Percentiles rank a stretch among this genome's conserved stretches.
Evolutionary conservation across 2,797 vertebrate genomes (phyloP).

Genomic region (Tadarida brasiliensis): DNA sequence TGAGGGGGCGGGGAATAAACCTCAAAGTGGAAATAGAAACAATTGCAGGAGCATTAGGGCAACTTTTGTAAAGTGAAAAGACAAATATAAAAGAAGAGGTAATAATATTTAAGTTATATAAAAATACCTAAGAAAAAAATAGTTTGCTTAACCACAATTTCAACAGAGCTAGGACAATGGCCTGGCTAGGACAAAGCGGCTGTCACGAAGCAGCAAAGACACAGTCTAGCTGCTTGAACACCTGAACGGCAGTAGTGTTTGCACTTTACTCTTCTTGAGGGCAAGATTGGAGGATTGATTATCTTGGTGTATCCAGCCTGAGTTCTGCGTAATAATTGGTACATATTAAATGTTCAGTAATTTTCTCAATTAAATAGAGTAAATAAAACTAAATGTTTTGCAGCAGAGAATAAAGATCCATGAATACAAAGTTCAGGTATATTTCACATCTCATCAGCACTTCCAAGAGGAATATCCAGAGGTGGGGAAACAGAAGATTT

Average conservation of each 20-base stretch:
- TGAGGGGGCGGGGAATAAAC: background rate
- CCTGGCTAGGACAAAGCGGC: too few species aligned
- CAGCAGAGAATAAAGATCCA: background rate
- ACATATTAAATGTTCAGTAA: background rate
- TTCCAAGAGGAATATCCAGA: background rate
- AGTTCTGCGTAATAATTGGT: background rate
- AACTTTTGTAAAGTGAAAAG: background rate
- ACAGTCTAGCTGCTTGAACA: background rate
- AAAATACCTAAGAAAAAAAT: background rate
- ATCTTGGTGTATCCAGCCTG: background rate
- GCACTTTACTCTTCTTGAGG: background rate
- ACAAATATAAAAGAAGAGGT: background rate
- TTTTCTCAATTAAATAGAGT: slow-evolving; percentile 1
- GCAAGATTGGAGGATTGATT: background rate
- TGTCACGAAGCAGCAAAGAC: too few species aligned
- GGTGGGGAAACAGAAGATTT: background rate
- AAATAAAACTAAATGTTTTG: background rate
- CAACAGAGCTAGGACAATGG: background rate
- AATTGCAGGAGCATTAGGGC: background rate
- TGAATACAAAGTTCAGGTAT: background rate
- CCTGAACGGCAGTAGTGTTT: background rate
- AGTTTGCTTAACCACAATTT: background rate
- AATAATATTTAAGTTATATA: background rate
- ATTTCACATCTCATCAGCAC: background rate
- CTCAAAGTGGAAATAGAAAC: slow-evolving; percentile 48